These are phyloP conservation scores for Grantiella picta DNA, from an alignment of 2,113 vertebrate species.

Conservation along the genomic window DNA sequence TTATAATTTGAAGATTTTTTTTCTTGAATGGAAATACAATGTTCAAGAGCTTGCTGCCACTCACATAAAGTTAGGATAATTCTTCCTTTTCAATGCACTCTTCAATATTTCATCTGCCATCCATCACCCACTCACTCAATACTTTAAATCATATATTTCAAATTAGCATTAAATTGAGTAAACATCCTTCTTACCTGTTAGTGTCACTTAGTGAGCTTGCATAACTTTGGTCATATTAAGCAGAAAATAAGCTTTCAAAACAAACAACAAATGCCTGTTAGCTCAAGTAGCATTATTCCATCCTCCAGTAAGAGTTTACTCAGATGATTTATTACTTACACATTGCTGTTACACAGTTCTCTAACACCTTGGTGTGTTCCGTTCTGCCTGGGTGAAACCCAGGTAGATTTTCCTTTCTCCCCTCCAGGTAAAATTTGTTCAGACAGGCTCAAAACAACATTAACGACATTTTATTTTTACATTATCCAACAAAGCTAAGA, in stretches of 20 bases:
- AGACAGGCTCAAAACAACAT: neutral
- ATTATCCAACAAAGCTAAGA: neutral
- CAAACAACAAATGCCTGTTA: neutral
- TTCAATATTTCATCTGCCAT: neutral
- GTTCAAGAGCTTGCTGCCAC: neutral
- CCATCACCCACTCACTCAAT: neutral
- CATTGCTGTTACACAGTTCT: neutral
- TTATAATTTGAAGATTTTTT: neutral
- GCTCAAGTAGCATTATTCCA: neutral
- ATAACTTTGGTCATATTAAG: neutral
- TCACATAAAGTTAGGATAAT: neutral
- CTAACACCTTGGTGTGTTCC: neutral
- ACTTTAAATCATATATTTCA: neutral
- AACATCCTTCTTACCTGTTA: neutral
- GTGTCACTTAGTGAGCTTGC: neutral
- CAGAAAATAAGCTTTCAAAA: neutral
- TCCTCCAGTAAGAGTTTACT: neutral
- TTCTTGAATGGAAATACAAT: neutral
- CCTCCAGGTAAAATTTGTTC: neutral
- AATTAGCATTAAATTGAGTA: neutral
- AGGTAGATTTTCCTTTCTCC: neutral
- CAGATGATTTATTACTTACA: neutral
- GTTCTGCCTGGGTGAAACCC: neutral
- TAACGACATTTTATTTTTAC: neutral
- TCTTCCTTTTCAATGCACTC: neutral